phyloP scores from a whole-genome alignment of 2,888 invertebrate genomes.

The Dioctria rufipes region DNA sequence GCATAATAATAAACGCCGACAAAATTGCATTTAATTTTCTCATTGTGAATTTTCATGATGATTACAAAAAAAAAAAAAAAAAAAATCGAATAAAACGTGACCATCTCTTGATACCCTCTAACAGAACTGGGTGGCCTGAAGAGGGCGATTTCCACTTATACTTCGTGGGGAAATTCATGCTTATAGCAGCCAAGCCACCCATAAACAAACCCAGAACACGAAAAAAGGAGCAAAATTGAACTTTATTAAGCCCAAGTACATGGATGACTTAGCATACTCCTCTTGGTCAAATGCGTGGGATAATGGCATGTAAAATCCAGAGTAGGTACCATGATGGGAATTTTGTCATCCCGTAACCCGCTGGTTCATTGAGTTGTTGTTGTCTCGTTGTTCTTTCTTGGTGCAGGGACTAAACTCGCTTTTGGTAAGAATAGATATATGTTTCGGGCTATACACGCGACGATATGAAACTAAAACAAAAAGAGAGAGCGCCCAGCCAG shows the following conservation, averaged over 20 bases:
- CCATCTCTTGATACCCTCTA: neutral
- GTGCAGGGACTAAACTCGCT: conserved; percentile 30
- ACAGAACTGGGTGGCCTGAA: conserved; percentile 19
- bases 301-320: conserved; percentile 1
- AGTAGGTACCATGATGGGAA: neutral
- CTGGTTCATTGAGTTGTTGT: neutral
- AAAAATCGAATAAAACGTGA: conserved; percentile 32
- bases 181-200: neutral
- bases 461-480: conserved; percentile 42
- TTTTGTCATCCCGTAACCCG: conserved; percentile 39
- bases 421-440: neutral
- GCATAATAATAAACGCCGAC: conserved; percentile 22
- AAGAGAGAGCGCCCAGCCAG: neutral
- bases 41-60: conserved; percentile 32
- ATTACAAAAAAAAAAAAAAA: neutral
- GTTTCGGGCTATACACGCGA: neutral
- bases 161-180: neutral
- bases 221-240: conserved; percentile 3
- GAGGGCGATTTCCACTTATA: neutral
- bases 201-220: conserved; percentile 1
- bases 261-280: neutral
- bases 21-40: conserved; percentile 49
- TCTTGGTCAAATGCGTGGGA: conserved; percentile 45
- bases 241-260: conserved; percentile 32
- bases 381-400: neutral